Evolutionary conservation across 2,113 vertebrate species (phyloP), one percentile per base, ranked within the genome.

Genomic region (Tachycineta bicolor): DNA sequence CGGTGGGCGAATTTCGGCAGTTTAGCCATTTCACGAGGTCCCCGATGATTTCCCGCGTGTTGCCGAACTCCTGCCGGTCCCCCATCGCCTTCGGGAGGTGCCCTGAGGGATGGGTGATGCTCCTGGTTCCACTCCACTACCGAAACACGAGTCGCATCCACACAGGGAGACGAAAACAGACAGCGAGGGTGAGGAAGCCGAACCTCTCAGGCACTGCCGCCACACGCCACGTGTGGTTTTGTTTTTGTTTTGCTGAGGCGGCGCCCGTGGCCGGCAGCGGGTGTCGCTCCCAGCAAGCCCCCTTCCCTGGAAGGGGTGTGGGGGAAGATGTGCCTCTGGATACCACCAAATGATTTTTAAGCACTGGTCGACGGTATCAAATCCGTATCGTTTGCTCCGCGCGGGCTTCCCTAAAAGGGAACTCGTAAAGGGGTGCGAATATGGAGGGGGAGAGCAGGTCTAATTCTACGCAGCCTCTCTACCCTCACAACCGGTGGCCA

Each of bases 321-420:
- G 29, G 10, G 12, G 20, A 41, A n/a, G 24, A 15, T 41, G 6
- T 31, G 11, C 8, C 5, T 67, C 73, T 15, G 55, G 14, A 28
- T 62, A 71, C 15, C 49, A n/a, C 6, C 7, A 4, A 4, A 20
- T 4, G n/a, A 47, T 44, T 69, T 77, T 23, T 69, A 49, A 73
- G 4, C 17, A 34, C 5, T 5, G 4, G 12, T 33, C 3, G 3
- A 9, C 12, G n/a, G 23, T 47, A 58, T 49, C 12, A 77, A 53
- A 75, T 9, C 10, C 2, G 2, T 9, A 6, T 10, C 17, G 2
- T 31, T 28, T 7, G 5, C 23, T 21, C 10, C 2, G 3, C 2
- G 1, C 20, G 10, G 8, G 15, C 24, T 87, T 50, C 19, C 28
- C 26, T 4, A 6, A 34, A 49, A 70, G 10, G 2, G 24, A 22